Evolutionary conservation across 2,113 vertebrate genomes (phyloP).

Genomic region (Ameiurus melas): DNA sequence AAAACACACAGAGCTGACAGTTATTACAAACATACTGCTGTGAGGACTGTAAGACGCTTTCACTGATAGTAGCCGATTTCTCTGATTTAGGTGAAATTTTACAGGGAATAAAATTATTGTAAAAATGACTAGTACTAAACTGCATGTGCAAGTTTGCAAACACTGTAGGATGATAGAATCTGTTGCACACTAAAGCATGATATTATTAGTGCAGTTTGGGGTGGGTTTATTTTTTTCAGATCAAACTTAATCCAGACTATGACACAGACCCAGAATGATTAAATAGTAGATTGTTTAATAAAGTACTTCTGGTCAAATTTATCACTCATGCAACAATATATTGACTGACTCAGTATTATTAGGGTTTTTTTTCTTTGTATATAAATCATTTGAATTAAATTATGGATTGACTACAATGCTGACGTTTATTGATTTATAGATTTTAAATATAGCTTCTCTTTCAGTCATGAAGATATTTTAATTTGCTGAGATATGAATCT

Average conservation of each 20-base stretch:
- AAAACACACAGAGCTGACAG: slow-evolving; percentile 51
- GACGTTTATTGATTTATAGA: background rate
- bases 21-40: slow-evolving; percentile 50
- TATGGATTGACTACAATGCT: background rate
- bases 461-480: background rate
- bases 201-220: background rate
- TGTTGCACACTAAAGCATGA: background rate
- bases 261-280: background rate
- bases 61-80: slow-evolving; percentile 19
- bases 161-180: background rate
- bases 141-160: slow-evolving; percentile 12
- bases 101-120: slow-evolving; percentile 20
- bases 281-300: background rate
- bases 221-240: background rate
- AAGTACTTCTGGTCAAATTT: background rate
- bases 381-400: background rate
- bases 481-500: background rate
- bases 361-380: background rate
- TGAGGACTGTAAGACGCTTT: slow-evolving; percentile 40
- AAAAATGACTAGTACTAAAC: background rate
- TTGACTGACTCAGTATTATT: background rate
- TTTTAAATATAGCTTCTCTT: background rate
- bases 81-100: slow-evolving; percentile 38
- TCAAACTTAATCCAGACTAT: background rate
- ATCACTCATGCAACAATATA: background rate